These are phyloP conservation scores for Serripes groenlandicus DNA, from an alignment of 2,888 invertebrate genomes.

Conservation along the genomic window DNA sequence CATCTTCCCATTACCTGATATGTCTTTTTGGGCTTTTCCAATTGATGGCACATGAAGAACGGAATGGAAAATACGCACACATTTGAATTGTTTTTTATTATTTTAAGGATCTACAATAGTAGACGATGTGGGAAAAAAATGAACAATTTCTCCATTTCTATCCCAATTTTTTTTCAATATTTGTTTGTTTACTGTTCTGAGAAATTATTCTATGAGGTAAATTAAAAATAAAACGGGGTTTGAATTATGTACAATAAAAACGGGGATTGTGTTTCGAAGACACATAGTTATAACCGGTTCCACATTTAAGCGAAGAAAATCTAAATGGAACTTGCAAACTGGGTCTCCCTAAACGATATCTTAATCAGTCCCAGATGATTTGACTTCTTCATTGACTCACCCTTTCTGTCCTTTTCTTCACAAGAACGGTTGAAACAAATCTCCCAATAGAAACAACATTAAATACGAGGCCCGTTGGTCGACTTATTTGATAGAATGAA, in stretches of 20 bases:
- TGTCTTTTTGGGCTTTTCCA: too few species aligned
- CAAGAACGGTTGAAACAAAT: too few species aligned
- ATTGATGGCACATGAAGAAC: too few species aligned
- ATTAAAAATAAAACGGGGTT: neutral
- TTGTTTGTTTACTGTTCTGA: neutral
- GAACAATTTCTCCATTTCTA: neutral
- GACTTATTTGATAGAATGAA: too few species aligned
- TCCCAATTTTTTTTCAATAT: neutral
- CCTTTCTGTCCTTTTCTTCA: too few species aligned
- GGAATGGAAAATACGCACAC: too few species aligned
- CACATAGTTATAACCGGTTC: neutral
- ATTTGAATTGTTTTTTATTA: too few species aligned
- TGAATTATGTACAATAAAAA: slow-evolving; percentile 11
- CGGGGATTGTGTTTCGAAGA: slow-evolving; percentile 1
- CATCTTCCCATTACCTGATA: too few species aligned
- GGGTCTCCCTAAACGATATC: neutral
- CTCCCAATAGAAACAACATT: too few species aligned
- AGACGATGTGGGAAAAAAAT: neutral
- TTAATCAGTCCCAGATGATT: slow-evolving; percentile 19
- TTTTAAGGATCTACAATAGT: too few species aligned
- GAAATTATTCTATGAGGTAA: neutral
- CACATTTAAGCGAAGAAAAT: neutral
- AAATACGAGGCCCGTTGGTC: too few species aligned
- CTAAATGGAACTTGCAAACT: neutral
- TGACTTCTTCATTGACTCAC: too few species aligned